Base-by-base conservation (phyloP, 2,888 invertebrate species). In the Melanophora roralis region DNA sequence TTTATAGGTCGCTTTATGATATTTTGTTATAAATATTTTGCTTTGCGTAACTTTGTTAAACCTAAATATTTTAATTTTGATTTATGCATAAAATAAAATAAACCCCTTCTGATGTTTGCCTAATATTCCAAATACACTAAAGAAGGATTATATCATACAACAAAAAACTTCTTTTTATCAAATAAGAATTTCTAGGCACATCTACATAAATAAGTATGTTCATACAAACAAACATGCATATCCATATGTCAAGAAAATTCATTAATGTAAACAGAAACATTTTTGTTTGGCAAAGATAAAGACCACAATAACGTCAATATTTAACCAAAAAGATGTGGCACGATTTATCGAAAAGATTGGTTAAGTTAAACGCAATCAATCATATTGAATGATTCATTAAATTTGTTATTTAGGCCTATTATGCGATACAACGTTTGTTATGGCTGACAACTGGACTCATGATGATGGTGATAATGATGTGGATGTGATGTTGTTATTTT, bases 301-400 rank as follows among this genome's bases (percentile, higher is more conserved):
- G 16, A 16, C 32, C 11, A 27, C n/a, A 8, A 14, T 1, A 21
- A 19, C n/a, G 38, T 38, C 7, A 57, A 19, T 7, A 57, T 40
- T 40, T 47, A 34, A 19, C 12, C 7, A 8, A 12, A 21, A 11
- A 47, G 8, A 36, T 43, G n/a, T 57, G 23, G 23, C 45, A 36
- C 23, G 36, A 55, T 21, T 59, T 59, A 65, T 8, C n/a, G 49
- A 40, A 74, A 65, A 27, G 47, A 65, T 68, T 38, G 53, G 47
- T 68, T 81, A 60, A 64, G 53, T 65, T 59, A 77, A 77, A 69
- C 73, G 73, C 77, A 76, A 77, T 81, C 77, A 81, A 81, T 81
- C 81, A 81, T 69, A 51, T 67, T 74, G 73, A 77, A 38, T 40
- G 73, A 59, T 77, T 69, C 76, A 73, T 81, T 77, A 68, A 77